phyloP scores from a whole-genome alignment of 1,140 invertebrate genomes.

The Drusus annulatus region DNA sequence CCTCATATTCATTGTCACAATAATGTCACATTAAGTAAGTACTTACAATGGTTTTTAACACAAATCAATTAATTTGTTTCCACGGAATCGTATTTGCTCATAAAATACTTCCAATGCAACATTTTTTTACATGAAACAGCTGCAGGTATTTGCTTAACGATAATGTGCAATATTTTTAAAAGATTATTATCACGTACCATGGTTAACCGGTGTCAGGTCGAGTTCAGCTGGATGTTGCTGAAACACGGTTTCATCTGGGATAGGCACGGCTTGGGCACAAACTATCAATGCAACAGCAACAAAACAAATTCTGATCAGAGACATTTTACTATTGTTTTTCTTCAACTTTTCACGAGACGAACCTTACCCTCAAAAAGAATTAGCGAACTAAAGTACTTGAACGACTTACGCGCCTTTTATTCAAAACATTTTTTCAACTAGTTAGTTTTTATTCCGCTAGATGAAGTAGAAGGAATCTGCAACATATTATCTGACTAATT shows the following conservation, averaged over 20 bases:
- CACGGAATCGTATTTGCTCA: not conserved
- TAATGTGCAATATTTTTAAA: not conserved
- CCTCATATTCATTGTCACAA: too few relatives aligned
- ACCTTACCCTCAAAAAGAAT: not conserved
- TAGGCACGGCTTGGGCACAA: slow-evolving; percentile 36
- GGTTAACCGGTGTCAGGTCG: not conserved
- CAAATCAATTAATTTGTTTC: not conserved
- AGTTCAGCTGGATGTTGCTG: not conserved
- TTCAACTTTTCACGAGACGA: not conserved
- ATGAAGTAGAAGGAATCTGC: slow-evolving; percentile 3
- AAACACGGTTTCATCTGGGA: slow-evolving; percentile 35
- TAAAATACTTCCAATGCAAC: too few relatives aligned
- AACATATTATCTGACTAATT: not conserved
- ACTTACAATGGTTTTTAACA: not conserved
- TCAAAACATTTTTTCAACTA: not conserved
- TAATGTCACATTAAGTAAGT: too few relatives aligned
- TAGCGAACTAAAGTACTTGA: not conserved
- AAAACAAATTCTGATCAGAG: slow-evolving; percentile 21
- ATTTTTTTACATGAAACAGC: too few relatives aligned
- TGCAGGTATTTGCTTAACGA: not conserved
- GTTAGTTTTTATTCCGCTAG: not conserved
- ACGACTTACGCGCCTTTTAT: slow-evolving; percentile 31
- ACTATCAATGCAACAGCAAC: slow-evolving; percentile 30
- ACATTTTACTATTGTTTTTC: slow-evolving; percentile 2
- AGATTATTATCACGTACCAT: not conserved